These are phyloP conservation scores for Paguma larvata DNA, from an alignment of 2,797 vertebrate species.

Conservation along the genomic window DNA sequence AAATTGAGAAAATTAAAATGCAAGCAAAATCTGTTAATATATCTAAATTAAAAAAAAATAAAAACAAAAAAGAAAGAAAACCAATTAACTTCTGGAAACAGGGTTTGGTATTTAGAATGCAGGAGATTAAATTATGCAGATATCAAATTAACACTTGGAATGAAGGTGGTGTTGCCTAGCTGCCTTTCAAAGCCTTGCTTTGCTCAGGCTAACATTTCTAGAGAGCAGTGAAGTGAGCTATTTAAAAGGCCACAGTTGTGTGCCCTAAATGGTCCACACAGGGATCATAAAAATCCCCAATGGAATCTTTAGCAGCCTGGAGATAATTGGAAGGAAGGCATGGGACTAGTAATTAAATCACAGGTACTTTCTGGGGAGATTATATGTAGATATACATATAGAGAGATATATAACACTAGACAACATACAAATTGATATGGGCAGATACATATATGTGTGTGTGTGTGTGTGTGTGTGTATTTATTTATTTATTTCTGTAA, in stretches of 20 bases:
- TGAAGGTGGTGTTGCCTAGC: slow-evolving; percentile 67
- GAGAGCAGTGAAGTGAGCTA: slow-evolving; percentile 56
- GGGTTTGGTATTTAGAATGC: slow-evolving; percentile 82
- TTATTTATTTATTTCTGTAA: neutral
- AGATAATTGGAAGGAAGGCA: slow-evolving; percentile 46
- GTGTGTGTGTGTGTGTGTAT: too few species aligned
- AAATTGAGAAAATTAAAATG: slow-evolving; percentile 82
- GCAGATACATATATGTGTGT: neutral
- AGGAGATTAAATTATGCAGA: slow-evolving; percentile 81
- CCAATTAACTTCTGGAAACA: slow-evolving; percentile 84
- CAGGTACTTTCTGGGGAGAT: slow-evolving; percentile 18
- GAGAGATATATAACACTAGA: neutral
- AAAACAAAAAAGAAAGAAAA: slow-evolving; percentile 82
- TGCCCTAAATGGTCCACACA: slow-evolving; percentile 51
- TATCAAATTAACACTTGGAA: slow-evolving; percentile 82
- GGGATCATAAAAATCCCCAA: slow-evolving; percentile 65
- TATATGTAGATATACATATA: neutral
- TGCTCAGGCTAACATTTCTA: slow-evolving; percentile 66
- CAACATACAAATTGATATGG: neutral
- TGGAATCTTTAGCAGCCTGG: slow-evolving; percentile 51
- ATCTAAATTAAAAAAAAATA: slow-evolving; percentile 81
- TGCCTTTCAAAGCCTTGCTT: slow-evolving; percentile 70
- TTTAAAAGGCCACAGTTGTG: slow-evolving; percentile 74
- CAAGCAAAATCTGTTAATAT: slow-evolving; percentile 79
- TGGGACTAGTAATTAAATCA: slow-evolving; percentile 67